These are phyloP conservation scores for Ernsta delagoae DNA, from an alignment of 2,888 invertebrate species.

Conservation along the genomic window DNA sequence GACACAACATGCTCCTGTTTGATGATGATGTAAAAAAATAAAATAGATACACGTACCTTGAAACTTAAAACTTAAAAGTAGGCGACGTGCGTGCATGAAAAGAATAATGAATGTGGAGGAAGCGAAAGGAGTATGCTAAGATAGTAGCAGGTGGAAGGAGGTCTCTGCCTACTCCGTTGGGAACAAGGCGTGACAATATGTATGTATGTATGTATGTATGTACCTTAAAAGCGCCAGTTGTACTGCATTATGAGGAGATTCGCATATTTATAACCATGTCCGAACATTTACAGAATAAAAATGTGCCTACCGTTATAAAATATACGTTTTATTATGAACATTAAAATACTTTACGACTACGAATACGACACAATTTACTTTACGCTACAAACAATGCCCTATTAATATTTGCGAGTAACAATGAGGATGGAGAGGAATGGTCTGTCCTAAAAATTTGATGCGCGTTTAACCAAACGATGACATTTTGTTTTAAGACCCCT, in stretches of 20 bases:
- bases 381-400: conserved; percentile 33
- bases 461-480: conserved; percentile 6
- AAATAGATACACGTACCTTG: too few species aligned
- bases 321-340: conserved; percentile 29
- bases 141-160: too few species aligned
- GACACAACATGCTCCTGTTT: too few species aligned
- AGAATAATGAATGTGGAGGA: too few species aligned
- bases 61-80: too few species aligned
- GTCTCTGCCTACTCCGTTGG: too few species aligned
- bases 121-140: too few species aligned
- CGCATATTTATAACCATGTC: conserved; percentile 7
- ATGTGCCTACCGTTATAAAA: conserved; percentile 28
- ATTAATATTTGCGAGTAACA: conserved; percentile 29
- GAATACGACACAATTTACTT: conserved; percentile 27
- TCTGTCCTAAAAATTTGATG: not conserved
- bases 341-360: conserved; percentile 33
- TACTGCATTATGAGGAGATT: conserved; percentile 9
- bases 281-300: conserved; percentile 29
- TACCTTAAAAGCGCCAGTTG: not conserved
- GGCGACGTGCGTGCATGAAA: too few species aligned
- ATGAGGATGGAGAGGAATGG: conserved; percentile 36
- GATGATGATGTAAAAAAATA: too few species aligned
- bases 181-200: too few species aligned
- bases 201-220: too few species aligned
- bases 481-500: not conserved